phyloP scores from a whole-genome alignment of 2,888 invertebrate genomes.

The Eupithecia tripunctaria region DNA sequence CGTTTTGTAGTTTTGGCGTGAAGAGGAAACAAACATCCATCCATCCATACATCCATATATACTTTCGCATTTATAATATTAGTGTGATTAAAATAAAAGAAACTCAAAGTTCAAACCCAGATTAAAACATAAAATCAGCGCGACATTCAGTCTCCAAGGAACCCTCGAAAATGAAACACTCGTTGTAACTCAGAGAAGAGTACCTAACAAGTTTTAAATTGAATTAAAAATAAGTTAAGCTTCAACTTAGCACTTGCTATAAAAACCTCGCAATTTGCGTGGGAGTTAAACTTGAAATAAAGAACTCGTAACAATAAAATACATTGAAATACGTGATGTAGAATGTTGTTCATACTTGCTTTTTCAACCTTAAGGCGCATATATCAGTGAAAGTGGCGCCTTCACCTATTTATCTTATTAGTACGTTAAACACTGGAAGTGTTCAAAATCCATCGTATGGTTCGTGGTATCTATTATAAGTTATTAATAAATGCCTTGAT shows the following conservation, averaged over 20 bases:
- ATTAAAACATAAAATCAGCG: neutral
- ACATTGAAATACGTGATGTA: neutral
- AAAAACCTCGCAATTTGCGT: conserved; percentile 21
- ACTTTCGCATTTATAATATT: too few relatives aligned
- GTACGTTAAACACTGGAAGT: too few relatives aligned
- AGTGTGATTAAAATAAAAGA: neutral
- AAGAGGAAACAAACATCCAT: too few relatives aligned
- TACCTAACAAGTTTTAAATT: conserved; percentile 18
- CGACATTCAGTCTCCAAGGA: neutral
- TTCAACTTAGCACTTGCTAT: conserved; percentile 18
- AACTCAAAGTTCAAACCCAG: neutral
- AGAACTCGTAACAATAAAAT: conserved; percentile 11
- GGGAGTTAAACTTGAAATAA: neutral
- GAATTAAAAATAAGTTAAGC: conserved; percentile 34
- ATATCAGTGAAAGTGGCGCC: too few relatives aligned
- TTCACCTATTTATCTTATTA: too few relatives aligned
- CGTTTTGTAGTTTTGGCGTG: too few relatives aligned
- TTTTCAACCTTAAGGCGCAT: too few relatives aligned
- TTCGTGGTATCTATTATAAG: too few relatives aligned
- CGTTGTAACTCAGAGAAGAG: neutral
- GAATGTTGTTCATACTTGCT: neutral
- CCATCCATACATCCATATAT: too few relatives aligned
- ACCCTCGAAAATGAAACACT: neutral
- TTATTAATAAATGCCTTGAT: too few relatives aligned
- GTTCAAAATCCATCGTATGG: too few relatives aligned